These are phyloP conservation scores for Clarias platycephalus DNA, from an alignment of 2,797 vertebrate genomes.

Conservation along the genomic window DNA sequence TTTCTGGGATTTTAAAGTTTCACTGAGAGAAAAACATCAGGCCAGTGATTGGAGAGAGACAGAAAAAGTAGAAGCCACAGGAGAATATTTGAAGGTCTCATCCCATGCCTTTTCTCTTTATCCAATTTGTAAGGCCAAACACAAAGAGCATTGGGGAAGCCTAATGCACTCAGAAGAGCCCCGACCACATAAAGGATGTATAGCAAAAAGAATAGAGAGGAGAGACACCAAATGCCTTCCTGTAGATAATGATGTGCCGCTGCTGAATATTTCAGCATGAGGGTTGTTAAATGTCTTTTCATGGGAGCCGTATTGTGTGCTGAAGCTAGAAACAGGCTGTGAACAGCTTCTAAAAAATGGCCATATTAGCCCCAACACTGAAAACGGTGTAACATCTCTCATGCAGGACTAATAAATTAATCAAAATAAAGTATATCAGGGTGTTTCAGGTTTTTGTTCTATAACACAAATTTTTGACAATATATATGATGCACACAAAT, in stretches of 20 bases:
- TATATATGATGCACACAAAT: not conserved
- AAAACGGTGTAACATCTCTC: not conserved
- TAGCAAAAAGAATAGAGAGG: constrained; percentile 11
- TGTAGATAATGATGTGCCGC: constrained; percentile 45
- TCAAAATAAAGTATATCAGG: constrained; percentile 1
- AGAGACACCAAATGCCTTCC: not conserved
- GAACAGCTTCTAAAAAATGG: constrained; percentile 3
- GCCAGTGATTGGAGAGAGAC: not conserved
- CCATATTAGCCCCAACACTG: not conserved
- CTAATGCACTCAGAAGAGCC: constrained; percentile 40
- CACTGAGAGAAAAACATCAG: not conserved
- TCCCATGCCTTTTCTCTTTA: constrained; percentile 31
- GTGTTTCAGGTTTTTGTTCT: not conserved
- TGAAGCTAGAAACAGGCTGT: not conserved
- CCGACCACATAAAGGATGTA: constrained; percentile 39
- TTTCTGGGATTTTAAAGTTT: not conserved
- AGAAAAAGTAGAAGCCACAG: not conserved
- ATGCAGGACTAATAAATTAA: constrained; percentile 2
- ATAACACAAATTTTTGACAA: not conserved
- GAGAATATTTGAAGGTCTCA: constrained; percentile 24
- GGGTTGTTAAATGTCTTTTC: constrained; percentile 48
- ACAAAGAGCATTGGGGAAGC: not conserved
- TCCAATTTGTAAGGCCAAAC: constrained; percentile 35
- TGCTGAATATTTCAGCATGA: constrained; percentile 51
- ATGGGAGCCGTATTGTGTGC: not conserved